These are phyloP conservation scores for Dryococelus australis DNA, from an alignment of 2,888 invertebrate genomes.

Conservation along the genomic window DNA sequence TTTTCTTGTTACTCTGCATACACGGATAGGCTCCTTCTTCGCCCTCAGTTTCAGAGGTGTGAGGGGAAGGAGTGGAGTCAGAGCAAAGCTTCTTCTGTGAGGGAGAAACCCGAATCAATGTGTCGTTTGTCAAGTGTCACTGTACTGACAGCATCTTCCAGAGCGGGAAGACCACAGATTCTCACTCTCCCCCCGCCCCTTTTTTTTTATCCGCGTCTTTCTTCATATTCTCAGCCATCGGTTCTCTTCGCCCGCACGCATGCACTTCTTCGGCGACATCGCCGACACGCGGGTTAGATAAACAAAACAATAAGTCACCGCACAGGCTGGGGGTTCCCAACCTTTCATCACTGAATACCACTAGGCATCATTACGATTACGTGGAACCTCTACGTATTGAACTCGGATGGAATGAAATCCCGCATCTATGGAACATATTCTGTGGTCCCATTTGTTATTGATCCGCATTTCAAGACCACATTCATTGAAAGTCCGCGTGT, in stretches of 20 bases:
- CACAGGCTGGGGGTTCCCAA: too few relatives aligned
- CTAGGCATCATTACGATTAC: too few relatives aligned
- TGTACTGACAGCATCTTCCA: conserved; percentile 40
- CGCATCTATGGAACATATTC: too few relatives aligned
- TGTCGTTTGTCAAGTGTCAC: conserved; percentile 45
- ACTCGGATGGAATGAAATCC: too few relatives aligned
- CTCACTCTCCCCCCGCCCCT: conserved; percentile 33
- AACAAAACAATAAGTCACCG: too few relatives aligned
- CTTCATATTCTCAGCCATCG: neutral
- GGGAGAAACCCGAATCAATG: conserved; percentile 20
- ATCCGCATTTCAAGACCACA: too few relatives aligned
- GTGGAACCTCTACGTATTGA: too few relatives aligned
- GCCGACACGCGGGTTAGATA: neutral
- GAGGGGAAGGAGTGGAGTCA: neutral
- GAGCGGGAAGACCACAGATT: conserved; percentile 42
- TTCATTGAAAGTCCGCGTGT: too few relatives aligned
- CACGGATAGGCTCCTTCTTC: neutral
- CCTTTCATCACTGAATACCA: too few relatives aligned
- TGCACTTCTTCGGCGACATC: neutral
- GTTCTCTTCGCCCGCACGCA: neutral
- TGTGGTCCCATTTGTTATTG: too few relatives aligned
- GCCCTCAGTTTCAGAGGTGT: neutral
- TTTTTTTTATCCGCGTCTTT: conserved; percentile 35
- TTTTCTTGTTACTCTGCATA: too few relatives aligned
- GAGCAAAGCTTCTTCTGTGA: neutral